These are phyloP conservation scores for Melipona quadrifasciata DNA, from an alignment of 1,140 invertebrate genomes.

Conservation along the genomic window DNA sequence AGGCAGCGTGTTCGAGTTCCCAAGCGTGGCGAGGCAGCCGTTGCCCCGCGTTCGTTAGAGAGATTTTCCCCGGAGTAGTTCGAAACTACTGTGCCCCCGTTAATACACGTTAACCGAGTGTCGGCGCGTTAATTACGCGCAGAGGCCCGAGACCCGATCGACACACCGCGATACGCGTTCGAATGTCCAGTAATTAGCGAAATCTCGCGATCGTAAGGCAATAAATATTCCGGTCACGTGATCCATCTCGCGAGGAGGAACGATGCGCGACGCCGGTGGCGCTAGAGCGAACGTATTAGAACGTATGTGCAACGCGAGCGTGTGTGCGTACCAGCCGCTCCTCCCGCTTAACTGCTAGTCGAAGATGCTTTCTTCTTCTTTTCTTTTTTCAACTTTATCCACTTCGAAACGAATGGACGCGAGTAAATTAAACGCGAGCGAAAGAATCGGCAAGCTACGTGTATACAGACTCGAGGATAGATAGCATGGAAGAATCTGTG, in stretches of 20 bases:
- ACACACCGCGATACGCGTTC: conserved; percentile 26
- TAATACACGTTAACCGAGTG: conserved; percentile 12
- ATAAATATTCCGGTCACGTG: conserved; percentile 37
- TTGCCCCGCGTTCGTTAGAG: background rate
- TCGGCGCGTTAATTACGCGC: conserved; percentile 13
- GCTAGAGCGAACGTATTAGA: conserved; percentile 6
- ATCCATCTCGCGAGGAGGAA: background rate
- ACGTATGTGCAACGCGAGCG: conserved; percentile 22
- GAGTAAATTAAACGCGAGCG: background rate
- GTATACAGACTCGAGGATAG: background rate
- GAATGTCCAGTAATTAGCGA: conserved; percentile 34
- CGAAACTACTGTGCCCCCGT: background rate
- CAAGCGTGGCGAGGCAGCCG: background rate
- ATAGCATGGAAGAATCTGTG: background rate
- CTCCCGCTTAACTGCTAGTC: background rate
- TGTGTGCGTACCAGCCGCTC: background rate
- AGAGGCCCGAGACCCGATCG: conserved; percentile 15
- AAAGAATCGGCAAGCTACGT: background rate
- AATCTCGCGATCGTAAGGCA: conserved; percentile 18
- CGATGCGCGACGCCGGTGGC: background rate
- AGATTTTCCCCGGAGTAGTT: background rate
- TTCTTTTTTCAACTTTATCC: background rate
- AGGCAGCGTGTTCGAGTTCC: background rate
- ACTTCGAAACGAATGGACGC: background rate
- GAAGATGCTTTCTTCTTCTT: background rate